A percentile compares a stretch with the other conserved stretches of the same genome.
Evolutionary conservation across 2,888 invertebrate species (phyloP).

Genomic region (Hipparchia sbordonii): DNA sequence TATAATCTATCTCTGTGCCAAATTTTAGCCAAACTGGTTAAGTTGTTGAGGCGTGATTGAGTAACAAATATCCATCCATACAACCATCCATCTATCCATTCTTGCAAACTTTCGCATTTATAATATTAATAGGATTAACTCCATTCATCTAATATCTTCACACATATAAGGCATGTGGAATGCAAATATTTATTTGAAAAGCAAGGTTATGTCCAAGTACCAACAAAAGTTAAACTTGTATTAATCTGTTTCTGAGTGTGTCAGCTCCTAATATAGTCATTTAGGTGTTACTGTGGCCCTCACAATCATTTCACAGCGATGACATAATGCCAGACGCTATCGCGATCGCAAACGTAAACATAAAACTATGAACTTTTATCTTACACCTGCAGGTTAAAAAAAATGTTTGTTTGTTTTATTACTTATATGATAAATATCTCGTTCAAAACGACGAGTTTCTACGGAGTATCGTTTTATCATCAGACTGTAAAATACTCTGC

Average conservation of each 20-base stretch:
- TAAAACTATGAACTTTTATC: constrained; percentile 33
- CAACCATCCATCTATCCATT: too few relatives aligned
- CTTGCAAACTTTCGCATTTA: too few relatives aligned
- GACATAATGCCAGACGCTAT: constrained; percentile 61
- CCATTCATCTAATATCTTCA: neutral
- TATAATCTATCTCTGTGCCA: too few relatives aligned
- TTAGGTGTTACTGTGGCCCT: constrained; percentile 43
- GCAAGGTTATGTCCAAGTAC: neutral
- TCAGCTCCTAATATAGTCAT: constrained; percentile 57
- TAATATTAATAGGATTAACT: too few relatives aligned
- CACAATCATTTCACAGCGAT: constrained; percentile 46
- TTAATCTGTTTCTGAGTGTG: constrained; percentile 3
- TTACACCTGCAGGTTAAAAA: constrained; percentile 54
- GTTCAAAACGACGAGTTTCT: constrained; percentile 43
- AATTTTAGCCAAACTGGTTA: too few relatives aligned
- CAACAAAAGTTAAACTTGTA: neutral
- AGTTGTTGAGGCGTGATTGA: too few relatives aligned
- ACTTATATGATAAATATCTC: constrained; percentile 43
- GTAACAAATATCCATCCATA: too few relatives aligned
- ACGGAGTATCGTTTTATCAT: neutral
- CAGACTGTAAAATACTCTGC: neutral
- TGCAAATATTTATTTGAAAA: neutral
- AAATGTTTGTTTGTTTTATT: neutral
- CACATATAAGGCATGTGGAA: neutral
- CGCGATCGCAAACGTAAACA: constrained; percentile 39